Conservation (phyloP, 1,140 invertebrate genomes). For the Cryptotermes secundus region DNA sequence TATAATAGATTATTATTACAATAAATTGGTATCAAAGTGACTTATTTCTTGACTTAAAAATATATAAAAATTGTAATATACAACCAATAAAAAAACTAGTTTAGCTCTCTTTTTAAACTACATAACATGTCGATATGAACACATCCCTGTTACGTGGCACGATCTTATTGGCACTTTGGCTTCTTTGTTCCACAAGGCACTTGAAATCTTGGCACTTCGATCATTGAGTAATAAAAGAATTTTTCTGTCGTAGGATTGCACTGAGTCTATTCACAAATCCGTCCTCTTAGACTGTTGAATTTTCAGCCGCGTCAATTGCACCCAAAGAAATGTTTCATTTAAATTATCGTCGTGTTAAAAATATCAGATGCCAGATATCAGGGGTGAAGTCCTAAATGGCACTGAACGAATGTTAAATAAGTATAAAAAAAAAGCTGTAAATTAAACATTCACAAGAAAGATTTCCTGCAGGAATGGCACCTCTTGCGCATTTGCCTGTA, state of each 20-base stretch:
- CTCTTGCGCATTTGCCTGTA: not conserved
- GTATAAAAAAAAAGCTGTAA: no score
- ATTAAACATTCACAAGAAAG: not conserved
- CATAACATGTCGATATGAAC: not conserved
- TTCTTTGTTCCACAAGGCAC: not conserved
- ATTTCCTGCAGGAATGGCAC: not conserved
- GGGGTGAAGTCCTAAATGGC: not conserved
- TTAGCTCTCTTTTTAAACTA: conserved; percentile 8
- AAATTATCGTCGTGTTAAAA: not conserved
- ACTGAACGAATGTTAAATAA: not conserved
- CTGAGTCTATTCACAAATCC: not conserved
- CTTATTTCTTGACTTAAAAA: not conserved
- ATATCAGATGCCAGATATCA: not conserved
- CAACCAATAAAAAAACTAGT: conserved; percentile 15
- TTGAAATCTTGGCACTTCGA: conserved; percentile 10
- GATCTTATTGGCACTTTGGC: not conserved
- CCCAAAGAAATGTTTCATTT: not conserved
- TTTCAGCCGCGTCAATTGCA: not conserved
- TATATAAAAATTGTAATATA: conserved; percentile 21
- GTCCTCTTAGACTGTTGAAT: no score
- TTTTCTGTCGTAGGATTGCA: not conserved
- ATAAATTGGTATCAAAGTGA: conserved; percentile 17
- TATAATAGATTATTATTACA: conserved; percentile 19
- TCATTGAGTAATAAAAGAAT: not conserved
- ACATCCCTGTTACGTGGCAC: not conserved